These are phyloP conservation scores for Phalacrocorax aristotelis DNA, from an alignment of 2,113 vertebrate genomes.

Conservation along the genomic window DNA sequence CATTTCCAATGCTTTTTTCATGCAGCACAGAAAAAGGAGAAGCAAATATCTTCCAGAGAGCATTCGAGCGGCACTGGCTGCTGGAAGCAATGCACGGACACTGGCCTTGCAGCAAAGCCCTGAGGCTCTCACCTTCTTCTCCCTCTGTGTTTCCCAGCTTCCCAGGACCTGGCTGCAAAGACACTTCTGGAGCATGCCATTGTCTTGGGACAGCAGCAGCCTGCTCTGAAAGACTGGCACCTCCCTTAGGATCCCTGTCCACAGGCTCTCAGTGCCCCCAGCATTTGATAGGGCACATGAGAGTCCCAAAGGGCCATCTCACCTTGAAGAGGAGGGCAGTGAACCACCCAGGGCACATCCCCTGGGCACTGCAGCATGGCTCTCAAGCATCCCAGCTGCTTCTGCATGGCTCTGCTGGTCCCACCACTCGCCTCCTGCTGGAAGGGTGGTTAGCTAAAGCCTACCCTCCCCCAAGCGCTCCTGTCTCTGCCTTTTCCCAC, in stretches of 20 bases:
- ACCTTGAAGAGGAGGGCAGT: background rate
- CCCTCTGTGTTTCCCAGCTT: background rate
- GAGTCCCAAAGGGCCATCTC: background rate
- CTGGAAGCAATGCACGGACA: rapidly evolving
- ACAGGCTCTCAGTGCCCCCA: background rate
- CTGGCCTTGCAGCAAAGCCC: background rate
- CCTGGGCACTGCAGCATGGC: background rate
- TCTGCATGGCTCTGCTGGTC: background rate
- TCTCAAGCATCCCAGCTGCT: rapidly evolving
- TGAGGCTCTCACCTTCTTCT: background rate
- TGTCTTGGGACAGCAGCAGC: background rate
- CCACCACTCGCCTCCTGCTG: background rate
- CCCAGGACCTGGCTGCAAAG: background rate
- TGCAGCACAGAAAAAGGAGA: background rate
- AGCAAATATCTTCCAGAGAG: background rate
- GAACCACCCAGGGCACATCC: background rate
- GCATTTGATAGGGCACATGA: background rate
- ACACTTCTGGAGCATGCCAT: background rate
- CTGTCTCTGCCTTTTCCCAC: background rate
- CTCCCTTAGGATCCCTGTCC: background rate
- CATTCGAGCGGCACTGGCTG: rapidly evolving
- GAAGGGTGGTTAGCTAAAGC: background rate
- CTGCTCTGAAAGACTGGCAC: background rate
- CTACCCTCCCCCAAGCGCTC: background rate
- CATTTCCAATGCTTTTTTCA: background rate